Evolutionary conservation across 2,888 invertebrate genomes (phyloP).

Genomic region (Cantharis nigra): DNA sequence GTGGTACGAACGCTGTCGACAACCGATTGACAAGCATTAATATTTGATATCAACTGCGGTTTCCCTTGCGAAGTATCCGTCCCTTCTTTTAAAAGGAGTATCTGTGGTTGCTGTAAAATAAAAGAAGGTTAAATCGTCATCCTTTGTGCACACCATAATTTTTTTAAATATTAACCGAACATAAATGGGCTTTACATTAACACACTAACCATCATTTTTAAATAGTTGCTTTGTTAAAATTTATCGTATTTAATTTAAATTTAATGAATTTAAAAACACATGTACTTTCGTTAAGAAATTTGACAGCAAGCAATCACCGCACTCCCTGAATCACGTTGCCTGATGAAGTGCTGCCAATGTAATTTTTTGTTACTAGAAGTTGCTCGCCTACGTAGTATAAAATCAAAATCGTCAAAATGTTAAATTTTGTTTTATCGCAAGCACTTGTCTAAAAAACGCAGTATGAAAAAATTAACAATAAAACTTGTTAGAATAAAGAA

Average conservation of each 20-base stretch:
- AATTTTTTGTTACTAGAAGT: not conserved
- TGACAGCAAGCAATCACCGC: not conserved
- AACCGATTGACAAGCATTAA: conserved; percentile 94
- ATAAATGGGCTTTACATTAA: not conserved
- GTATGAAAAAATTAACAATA: no score
- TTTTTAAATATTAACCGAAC: not conserved
- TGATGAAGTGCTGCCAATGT: not conserved
- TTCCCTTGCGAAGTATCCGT: conserved; percentile 96
- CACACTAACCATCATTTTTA: not conserved
- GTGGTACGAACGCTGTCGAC: conserved; percentile 98
- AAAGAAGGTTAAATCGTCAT: conserved; percentile 29
- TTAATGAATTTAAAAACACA: not conserved
- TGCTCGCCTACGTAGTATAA: not conserved
- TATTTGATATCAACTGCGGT: conserved; percentile 94
- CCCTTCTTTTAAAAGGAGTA: conserved; percentile 95
- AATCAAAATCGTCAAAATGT: not conserved
- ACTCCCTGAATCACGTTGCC: not conserved
- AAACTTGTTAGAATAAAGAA: no score
- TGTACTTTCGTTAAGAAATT: not conserved
- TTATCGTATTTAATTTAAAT: not conserved
- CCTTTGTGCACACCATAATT: not conserved
- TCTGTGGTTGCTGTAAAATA: conserved; percentile 87
- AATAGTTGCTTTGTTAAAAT: not conserved
- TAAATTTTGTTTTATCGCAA: no score
- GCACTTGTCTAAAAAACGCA: no score